Evolutionary conservation across 92 coral and sea anemone genomes (phyloP), one percentile per base, ranked within the genome.

Genomic region (Actinostola sp.): DNA sequence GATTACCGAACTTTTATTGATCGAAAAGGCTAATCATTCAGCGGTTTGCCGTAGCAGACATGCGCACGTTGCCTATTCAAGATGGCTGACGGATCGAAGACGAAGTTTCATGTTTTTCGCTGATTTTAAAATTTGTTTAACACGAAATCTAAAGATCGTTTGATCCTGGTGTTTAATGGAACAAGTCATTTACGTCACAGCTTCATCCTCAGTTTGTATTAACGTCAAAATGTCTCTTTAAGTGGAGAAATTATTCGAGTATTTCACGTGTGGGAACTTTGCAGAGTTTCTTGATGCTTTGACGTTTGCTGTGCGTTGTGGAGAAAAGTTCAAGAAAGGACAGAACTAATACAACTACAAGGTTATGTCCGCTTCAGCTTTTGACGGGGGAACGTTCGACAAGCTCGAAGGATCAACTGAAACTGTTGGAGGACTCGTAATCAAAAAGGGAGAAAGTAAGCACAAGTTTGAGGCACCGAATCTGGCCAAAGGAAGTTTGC

Each of bases 321-420:
- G 6, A 4, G 2, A 20, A 53, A 23, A 53, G 30, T 53, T 25
- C n/a, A n/a, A n/a, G n/a, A n/a, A n/a, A n/a, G n/a, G n/a, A n/a
- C n/a, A n/a, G 31, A 3, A 20, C 25, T 53, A 4, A 10, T 20
- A 24, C 2, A 53, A 9, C 7, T 53, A 28, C 60, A 30, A 36
- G 11, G 42, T 10, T 8, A 84, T 84, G 89, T 74, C 90, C 27
- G 45, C 70, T 43, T 53, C 82, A 24, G 86, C 82, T 9, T 86
- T 86, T 50, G 91, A 86, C 60, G 90, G 84, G 23, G 88, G 89
- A 13, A 54, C 84, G 0, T 70, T 77, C 10, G 92, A 92, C 51
- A 60, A 89, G 27, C 92, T 94, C 0, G 98, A 92, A 71, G 98
- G 98, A 14, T 60, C 95, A 17, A 71, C 53, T 0, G 89, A 74